Percentiles rank a stretch among this genome's conserved stretches.
Conservation (phyloP, 2,888 invertebrate genomes). For the Caenorhabditis angaria region DNA sequence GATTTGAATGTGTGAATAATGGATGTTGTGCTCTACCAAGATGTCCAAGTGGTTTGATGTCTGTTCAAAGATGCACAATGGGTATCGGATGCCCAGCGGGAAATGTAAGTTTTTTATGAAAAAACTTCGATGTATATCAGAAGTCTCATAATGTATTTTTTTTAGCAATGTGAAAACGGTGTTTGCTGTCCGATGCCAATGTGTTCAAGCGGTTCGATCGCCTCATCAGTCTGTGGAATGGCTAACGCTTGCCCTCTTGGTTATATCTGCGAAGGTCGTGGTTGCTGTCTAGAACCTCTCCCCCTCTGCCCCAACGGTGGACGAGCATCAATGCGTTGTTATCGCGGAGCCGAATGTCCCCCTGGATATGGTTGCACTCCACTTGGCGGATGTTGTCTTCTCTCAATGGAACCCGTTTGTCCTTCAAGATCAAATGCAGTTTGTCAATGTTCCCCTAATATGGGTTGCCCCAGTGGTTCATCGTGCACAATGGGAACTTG, state of each 20-base stretch:
- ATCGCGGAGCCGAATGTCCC: conserved; percentile 67
- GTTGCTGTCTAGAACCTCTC: conserved; percentile 70
- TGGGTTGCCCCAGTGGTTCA: conserved; percentile 64
- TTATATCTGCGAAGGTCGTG: conserved; percentile 67
- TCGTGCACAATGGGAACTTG: conserved; percentile 69
- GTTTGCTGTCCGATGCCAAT: conserved; percentile 68
- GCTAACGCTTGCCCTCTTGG: conserved; percentile 68
- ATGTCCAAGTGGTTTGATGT: conserved; percentile 63
- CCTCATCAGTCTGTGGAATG: conserved; percentile 64
- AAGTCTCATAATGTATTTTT: conserved; percentile 11
- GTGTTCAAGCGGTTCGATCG: conserved; percentile 60
- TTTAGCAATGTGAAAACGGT: conserved; percentile 65
- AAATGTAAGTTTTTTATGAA: conserved; percentile 39
- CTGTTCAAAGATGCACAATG: conserved; percentile 59
- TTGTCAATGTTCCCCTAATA: conserved; percentile 70
- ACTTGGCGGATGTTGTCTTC: conserved; percentile 67
- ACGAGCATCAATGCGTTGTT: conserved; percentile 61
- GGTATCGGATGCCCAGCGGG: conserved; percentile 59
- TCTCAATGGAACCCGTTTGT: conserved; percentile 65
- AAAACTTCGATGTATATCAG: background rate
- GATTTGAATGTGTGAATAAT: conserved; percentile 60
- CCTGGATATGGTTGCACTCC: conserved; percentile 68
- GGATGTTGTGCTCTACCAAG: conserved; percentile 66
- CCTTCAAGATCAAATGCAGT: conserved; percentile 59
- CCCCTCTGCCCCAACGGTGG: conserved; percentile 70